Evolutionary conservation across 2,888 invertebrate genomes (phyloP).

Genomic region (Metellina segmentata): DNA sequence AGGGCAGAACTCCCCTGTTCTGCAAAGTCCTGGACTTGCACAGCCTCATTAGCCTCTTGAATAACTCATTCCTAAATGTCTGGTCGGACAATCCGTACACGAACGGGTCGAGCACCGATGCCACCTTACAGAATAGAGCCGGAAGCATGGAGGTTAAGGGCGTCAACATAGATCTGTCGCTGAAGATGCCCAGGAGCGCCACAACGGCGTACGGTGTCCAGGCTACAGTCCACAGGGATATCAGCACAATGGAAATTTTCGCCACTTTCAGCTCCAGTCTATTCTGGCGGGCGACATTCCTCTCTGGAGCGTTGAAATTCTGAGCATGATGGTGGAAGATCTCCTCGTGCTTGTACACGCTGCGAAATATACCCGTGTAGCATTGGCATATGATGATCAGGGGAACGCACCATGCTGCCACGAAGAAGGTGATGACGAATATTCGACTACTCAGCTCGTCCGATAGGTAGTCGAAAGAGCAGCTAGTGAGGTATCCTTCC

Average conservation of each 20-base stretch:
- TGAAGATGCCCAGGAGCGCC: constrained; percentile 87
- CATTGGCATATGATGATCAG: constrained; percentile 87
- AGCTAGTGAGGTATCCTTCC: constrained; percentile 91
- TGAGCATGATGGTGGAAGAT: constrained; percentile 41
- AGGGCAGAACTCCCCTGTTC: not conserved
- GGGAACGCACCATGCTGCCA: constrained; percentile 86
- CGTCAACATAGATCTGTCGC: constrained; percentile 85
- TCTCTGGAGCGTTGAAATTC: not conserved
- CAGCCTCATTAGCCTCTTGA: constrained; percentile 17
- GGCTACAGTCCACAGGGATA: constrained; percentile 88
- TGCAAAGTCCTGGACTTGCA: constrained; percentile 29
- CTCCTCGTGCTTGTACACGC: constrained; percentile 77
- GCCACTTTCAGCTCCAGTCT: constrained; percentile 86
- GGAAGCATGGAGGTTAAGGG: constrained; percentile 84
- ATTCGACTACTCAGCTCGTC: constrained; percentile 84
- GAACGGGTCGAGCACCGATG: constrained; percentile 82
- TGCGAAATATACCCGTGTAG: constrained; percentile 86
- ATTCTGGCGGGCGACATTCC: constrained; percentile 60
- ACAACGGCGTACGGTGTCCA: constrained; percentile 92
- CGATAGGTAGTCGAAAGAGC: constrained; percentile 92
- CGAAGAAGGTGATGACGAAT: constrained; percentile 89
- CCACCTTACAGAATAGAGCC: constrained; percentile 82
- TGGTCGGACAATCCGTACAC: constrained; percentile 82
- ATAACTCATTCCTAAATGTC: constrained; percentile 79
- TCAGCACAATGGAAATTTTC: constrained; percentile 86